Evolutionary conservation across 2,888 invertebrate genomes (phyloP).

Genomic region (Stenoptilia bipunctidactyla): DNA sequence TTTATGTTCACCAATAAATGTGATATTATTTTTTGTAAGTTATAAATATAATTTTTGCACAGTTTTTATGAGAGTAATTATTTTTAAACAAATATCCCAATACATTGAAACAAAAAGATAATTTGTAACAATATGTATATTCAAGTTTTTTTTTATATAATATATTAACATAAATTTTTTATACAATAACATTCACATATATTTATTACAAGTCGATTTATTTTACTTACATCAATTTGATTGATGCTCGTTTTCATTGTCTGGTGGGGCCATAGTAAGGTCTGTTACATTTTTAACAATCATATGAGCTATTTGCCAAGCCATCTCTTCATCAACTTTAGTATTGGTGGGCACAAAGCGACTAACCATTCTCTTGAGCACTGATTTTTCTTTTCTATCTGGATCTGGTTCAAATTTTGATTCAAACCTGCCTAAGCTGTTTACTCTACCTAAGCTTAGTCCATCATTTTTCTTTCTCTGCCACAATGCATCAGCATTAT

Average conservation of each 20-base stretch:
- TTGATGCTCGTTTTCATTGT: slow-evolving; percentile 36
- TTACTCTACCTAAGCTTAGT: slow-evolving; percentile 88
- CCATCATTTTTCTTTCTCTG: slow-evolving; percentile 80
- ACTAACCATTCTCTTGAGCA: slow-evolving; percentile 75
- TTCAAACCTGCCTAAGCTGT: slow-evolving; percentile 90
- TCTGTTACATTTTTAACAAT: slow-evolving; percentile 95
- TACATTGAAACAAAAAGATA: too few relatives aligned
- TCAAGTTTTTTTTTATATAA: not conserved
- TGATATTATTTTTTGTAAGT: too few relatives aligned
- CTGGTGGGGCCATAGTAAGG: slow-evolving; percentile 79
- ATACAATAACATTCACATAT: slow-evolving; percentile 37
- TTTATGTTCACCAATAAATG: too few relatives aligned
- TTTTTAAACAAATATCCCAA: too few relatives aligned
- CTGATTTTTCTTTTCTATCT: slow-evolving; percentile 61
- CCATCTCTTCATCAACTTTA: slow-evolving; percentile 94
- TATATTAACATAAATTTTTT: slow-evolving; percentile 1
- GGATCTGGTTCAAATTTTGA: slow-evolving; percentile 89
- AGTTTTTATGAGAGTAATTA: too few relatives aligned
- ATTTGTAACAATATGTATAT: not conserved
- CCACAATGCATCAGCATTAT: slow-evolving; percentile 92
- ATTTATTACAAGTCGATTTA: too few relatives aligned
- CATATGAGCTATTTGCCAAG: slow-evolving; percentile 97
- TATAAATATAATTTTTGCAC: too few relatives aligned
- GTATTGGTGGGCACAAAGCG: slow-evolving; percentile 86
- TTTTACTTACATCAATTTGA: slow-evolving; percentile 18